Percentiles rank a stretch among this genome's conserved stretches.
Conservation (phyloP, 1,140 invertebrate species). For the Sarcophaga bullata region DNA sequence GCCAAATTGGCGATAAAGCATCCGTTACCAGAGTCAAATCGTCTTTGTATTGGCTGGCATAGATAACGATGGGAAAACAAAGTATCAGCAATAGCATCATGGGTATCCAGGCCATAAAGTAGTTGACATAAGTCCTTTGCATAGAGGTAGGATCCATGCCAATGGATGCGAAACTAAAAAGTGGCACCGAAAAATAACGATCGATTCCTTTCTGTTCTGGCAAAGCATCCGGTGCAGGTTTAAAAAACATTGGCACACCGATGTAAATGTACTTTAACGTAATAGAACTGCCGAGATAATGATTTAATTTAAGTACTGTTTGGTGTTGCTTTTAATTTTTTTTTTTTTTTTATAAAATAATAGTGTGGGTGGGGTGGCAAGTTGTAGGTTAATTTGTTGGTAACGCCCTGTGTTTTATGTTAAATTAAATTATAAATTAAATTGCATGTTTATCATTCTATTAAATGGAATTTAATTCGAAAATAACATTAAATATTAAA, state of each 20-base stretch:
- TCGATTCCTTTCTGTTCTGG: background rate
- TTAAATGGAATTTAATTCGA: no score
- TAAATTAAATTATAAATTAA: no score
- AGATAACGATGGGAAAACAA: background rate
- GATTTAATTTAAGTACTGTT: background rate
- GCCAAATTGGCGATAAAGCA: conserved; percentile 6
- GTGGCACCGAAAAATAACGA: background rate
- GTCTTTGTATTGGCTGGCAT: background rate
- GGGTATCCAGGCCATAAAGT: background rate
- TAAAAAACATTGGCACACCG: background rate
- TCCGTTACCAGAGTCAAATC: conserved; percentile 8
- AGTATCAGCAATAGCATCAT: background rate
- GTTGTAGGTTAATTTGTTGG: background rate
- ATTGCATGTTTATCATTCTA: no score
- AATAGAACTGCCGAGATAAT: background rate
- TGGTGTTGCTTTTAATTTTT: background rate
- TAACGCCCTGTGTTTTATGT: background rate
- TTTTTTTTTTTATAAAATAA: background rate
- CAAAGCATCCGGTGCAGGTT: background rate
- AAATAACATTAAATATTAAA: no score
- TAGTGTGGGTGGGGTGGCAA: background rate
- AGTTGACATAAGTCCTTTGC: background rate
- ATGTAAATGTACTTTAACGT: background rate
- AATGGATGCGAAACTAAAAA: background rate
- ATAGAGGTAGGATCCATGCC: background rate